These are phyloP conservation scores for Nylanderia fulva DNA, from an alignment of 1,140 invertebrate species.

Conservation along the genomic window DNA sequence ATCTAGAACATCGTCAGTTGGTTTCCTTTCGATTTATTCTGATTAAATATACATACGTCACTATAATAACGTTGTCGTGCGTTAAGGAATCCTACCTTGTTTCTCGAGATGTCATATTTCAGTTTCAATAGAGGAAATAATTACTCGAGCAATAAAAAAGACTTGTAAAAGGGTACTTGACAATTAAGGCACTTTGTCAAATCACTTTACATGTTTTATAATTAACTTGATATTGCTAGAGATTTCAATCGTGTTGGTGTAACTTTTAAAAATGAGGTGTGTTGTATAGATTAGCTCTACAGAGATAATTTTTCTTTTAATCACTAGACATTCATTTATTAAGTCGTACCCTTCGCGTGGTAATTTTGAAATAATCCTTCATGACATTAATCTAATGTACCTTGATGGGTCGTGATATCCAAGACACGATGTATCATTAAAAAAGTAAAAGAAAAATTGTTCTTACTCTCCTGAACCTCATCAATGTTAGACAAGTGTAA, in stretches of 20 bases:
- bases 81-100: background rate
- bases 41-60: background rate
- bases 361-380: slow-evolving; percentile 2
- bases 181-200: background rate
- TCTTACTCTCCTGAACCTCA: background rate
- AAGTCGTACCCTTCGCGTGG: background rate
- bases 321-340: background rate
- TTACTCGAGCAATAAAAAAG: background rate
- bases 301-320: background rate
- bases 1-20: background rate
- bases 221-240: background rate
- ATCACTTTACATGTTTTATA: background rate
- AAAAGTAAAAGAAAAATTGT: background rate
- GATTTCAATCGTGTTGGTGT: background rate
- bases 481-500: background rate
- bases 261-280: background rate
- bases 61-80: background rate
- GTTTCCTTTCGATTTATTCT: background rate
- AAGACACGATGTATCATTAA: slow-evolving; percentile 32
- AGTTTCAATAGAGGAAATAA: background rate
- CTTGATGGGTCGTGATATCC: slow-evolving; percentile 39
- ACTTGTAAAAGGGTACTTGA: background rate
- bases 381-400: slow-evolving; percentile 48
- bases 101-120: background rate
- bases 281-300: background rate